Evolutionary conservation across 2,113 vertebrate genomes (phyloP).

Genomic region (Dryoscopus gambensis): DNA sequence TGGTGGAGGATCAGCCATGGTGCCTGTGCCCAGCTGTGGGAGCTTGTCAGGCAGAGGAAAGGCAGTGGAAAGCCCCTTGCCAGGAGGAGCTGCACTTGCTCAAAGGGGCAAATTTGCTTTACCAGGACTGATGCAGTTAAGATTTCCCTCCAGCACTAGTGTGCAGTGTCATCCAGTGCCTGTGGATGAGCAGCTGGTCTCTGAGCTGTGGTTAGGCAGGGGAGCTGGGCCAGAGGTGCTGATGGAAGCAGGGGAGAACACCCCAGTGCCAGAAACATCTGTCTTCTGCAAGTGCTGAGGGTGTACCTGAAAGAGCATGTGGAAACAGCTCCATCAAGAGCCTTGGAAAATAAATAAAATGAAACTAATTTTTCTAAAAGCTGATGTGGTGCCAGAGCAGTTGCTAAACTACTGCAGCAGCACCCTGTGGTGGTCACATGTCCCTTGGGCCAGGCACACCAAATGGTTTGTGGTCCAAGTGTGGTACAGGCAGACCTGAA

Average conservation of each 20-base stretch:
- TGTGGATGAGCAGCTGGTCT: not conserved
- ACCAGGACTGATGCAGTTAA: not conserved
- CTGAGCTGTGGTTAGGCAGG: not conserved
- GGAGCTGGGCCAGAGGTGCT: not conserved
- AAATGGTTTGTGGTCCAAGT: not conserved
- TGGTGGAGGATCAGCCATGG: accelerated
- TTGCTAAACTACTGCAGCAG: not conserved
- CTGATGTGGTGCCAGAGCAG: not conserved
- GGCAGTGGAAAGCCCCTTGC: not conserved
- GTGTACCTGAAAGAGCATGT: not conserved
- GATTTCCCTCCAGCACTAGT: not conserved
- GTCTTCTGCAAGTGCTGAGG: not conserved
- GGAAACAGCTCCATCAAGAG: not conserved
- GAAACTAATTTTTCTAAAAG: not conserved
- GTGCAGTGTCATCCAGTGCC: not conserved
- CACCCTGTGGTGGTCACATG: not conserved
- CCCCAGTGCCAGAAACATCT: not conserved
- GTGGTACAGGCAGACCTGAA: not conserved
- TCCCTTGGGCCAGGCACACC: not conserved
- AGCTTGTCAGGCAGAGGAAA: not conserved
- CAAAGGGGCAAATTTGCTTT: not conserved
- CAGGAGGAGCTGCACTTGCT: not conserved
- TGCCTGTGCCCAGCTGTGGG: not conserved
- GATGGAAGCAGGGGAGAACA: not conserved
- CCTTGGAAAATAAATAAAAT: not conserved